phyloP scores from a whole-genome alignment of 2,888 invertebrate genomes.

The Drosophila vallismaia region DNA sequence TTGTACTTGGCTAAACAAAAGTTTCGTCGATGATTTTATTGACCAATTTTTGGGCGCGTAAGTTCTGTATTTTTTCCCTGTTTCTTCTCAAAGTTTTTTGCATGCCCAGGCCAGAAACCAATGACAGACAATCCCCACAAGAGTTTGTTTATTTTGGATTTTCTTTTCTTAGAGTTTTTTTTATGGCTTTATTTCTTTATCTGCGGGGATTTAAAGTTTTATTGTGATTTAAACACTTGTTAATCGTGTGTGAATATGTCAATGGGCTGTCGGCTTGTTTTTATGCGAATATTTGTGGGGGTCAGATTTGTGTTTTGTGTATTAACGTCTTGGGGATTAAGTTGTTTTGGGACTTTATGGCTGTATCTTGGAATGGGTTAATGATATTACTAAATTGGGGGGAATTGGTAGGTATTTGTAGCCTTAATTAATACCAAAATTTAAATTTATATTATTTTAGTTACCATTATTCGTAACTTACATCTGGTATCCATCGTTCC shows the following conservation, averaged over 20 bases:
- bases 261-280: conserved; percentile 54
- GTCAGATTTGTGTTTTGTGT: conserved; percentile 19
- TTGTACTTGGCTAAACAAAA: conserved; percentile 67
- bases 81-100: conserved; percentile 59
- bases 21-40: conserved; percentile 79
- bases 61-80: conserved; percentile 49
- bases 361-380: neutral
- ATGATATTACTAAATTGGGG: neutral
- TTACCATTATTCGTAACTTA: conserved; percentile 20
- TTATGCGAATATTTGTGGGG: conserved; percentile 24
- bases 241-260: conserved; percentile 79
- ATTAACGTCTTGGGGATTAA: conserved; percentile 54
- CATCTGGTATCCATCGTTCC: conserved; percentile 70
- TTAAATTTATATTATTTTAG: conserved; percentile 57
- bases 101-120: conserved; percentile 51
- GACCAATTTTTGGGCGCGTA: conserved; percentile 79
- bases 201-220: conserved; percentile 78
- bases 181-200: conserved; percentile 76
- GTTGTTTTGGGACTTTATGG: conserved; percentile 50
- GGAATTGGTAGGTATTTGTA: neutral
- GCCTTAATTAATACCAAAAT: conserved; percentile 37
- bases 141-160: conserved; percentile 57
- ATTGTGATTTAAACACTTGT: conserved; percentile 80
- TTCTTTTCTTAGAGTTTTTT: conserved; percentile 59
- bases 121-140: conserved; percentile 30